Base-by-base conservation (phyloP, 2,113 vertebrate species). In the Peromyscus leucopus region DNA sequence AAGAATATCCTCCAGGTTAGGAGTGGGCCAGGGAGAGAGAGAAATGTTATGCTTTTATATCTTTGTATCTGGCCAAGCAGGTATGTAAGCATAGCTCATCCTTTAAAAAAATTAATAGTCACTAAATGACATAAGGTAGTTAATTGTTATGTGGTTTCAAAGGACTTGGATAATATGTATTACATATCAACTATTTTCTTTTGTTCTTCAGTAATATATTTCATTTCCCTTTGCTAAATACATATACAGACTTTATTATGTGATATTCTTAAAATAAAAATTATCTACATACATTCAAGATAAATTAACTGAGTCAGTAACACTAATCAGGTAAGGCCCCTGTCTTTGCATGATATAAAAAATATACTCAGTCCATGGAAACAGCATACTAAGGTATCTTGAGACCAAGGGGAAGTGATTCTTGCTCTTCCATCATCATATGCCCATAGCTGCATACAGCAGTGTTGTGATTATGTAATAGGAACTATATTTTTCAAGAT, bases 221-320 rank as follows among this genome's bases (percentile, higher is more conserved):
- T 75, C 8, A 31, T 86, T 92, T 65, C 72, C 31, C 26, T 22
- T 51, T 87, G 46, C 22, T 19, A 89, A 91, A 72, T 89, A 42
- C 31, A 79, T 83, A n/a, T 3, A 13, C 19, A 69, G 21, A 74
- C 24, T 17, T 26, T 93, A 78, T 24, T 31, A 63, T 26, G 6
- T 63, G 48, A 17, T 80, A 63, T 74, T 80, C 36, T 12, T 88
- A 95, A 93, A 78, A 71, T 51, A 78, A 78, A 96, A 94, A n/a
- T 36, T 36, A 86, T 13, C 12, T 6, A 19, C 61, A 63, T 26
- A 26, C 59, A 89, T 42, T 42, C 39, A 75, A 69, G 21, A 67
- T 16, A 67, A 94, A 83, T 26, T 59, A 59, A 76, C 12, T n/a
- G 48, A 86, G 19, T 46, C 46, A 59, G 21, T 48, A 46, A 55